Evolutionary conservation across 1,140 invertebrate species (phyloP).

Genomic region (Drosophila arizonae): DNA sequence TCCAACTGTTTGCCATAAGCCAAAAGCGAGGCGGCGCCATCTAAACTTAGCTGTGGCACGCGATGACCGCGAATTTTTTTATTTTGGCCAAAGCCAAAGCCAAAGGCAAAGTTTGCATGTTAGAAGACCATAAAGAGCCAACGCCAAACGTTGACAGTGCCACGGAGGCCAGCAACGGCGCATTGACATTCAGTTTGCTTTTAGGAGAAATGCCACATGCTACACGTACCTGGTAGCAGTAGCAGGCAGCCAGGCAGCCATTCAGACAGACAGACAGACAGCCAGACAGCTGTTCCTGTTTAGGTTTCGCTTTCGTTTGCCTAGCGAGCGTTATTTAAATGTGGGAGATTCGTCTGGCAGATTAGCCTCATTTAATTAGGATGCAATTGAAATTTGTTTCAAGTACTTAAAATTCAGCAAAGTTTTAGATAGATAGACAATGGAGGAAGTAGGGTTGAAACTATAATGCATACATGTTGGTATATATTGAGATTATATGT

Average conservation of each 20-base stretch:
- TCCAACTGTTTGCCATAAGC: constrained; percentile 12
- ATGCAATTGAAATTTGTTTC: neutral
- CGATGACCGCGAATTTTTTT: constrained; percentile 64
- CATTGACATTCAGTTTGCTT: constrained; percentile 52
- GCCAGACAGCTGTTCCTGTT: constrained; percentile 6
- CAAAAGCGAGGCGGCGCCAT: constrained; percentile 31
- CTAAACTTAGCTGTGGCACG: constrained; percentile 62
- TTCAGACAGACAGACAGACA: neutral
- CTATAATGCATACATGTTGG: no score
- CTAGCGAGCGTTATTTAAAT: constrained; percentile 2
- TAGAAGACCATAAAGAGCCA: constrained; percentile 63
- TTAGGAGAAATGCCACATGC: constrained; percentile 6
- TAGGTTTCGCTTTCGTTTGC: constrained; percentile 15
- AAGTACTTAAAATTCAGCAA: neutral
- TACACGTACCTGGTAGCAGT: constrained; percentile 3
- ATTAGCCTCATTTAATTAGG: neutral
- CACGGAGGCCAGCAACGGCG: constrained; percentile 3
- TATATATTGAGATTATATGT: no score
- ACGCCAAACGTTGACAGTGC: constrained; percentile 13
- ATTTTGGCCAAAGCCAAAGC: constrained; percentile 10
- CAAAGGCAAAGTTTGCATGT: constrained; percentile 64
- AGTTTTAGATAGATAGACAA: neutral
- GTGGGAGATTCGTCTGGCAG: neutral
- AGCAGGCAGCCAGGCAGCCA: neutral
- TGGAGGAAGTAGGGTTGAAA: no score